Percentiles rank a stretch among this genome's conserved stretches.
phyloP scores from a whole-genome alignment of 2,888 invertebrate genomes.

The Plemyria rubiginata region DNA sequence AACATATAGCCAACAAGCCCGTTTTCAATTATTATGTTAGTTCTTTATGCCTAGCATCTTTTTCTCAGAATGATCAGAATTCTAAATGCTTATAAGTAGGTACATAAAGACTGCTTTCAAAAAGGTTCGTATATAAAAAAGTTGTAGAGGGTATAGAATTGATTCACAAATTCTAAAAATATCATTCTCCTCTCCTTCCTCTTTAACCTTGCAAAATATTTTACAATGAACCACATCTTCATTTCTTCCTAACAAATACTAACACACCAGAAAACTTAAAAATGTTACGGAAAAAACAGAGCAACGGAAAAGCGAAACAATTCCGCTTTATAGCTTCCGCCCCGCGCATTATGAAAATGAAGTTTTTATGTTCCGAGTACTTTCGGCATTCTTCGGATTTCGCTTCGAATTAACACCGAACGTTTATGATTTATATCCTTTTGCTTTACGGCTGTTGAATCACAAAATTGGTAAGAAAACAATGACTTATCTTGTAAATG shows the following conservation, averaged over 20 bases:
- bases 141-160: too few species aligned
- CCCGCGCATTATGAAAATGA: slow-evolving; percentile 73
- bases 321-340: slow-evolving; percentile 76
- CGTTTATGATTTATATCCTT: slow-evolving; percentile 42
- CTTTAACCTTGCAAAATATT: not conserved
- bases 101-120: too few species aligned
- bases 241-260: slow-evolving; percentile 19
- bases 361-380: slow-evolving; percentile 64
- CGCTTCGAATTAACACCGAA: slow-evolving; percentile 46
- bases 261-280: slow-evolving; percentile 45
- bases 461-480: slow-evolving; percentile 3
- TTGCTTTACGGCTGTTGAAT: slow-evolving; percentile 18
- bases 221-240: slow-evolving; percentile 20
- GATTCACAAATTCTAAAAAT: too few species aligned
- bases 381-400: slow-evolving; percentile 46
- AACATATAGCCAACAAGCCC: too few species aligned
- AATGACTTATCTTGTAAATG: not conserved
- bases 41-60: too few species aligned
- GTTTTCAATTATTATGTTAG: too few species aligned
- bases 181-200: not conserved
- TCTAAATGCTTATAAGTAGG: too few species aligned
- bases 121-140: too few species aligned
- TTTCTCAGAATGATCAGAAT: too few species aligned
- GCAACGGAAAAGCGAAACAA: slow-evolving; percentile 69
- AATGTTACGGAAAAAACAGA: slow-evolving; percentile 51